Conservation (phyloP, 2,888 invertebrate species). For the Embidobia sp. region DNA sequence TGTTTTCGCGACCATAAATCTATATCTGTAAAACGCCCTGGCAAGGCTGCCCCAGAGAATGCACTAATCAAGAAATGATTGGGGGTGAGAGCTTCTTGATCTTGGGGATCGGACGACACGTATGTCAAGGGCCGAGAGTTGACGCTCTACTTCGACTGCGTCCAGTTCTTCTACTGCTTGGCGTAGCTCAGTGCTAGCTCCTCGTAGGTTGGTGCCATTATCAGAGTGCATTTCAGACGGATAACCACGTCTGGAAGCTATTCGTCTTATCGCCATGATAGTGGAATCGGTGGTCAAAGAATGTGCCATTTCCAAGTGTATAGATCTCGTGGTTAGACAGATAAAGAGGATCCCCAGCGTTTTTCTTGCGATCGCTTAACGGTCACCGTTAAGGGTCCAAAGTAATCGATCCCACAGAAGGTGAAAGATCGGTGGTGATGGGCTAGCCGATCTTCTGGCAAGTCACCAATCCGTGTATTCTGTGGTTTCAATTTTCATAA, state of each 20-base stretch:
- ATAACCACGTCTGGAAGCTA: constrained; percentile 11
- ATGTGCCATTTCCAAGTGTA: constrained; percentile 61
- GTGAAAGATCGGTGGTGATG: constrained; percentile 13
- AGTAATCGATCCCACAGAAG: neutral
- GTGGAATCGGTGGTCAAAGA: constrained; percentile 45
- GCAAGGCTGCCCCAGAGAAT: neutral
- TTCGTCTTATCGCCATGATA: constrained; percentile 54
- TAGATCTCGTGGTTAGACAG: constrained; percentile 60
- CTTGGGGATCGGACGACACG: constrained; percentile 66
- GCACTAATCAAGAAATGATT: constrained; percentile 64
- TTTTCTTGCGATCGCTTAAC: constrained; percentile 62
- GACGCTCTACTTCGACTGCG: neutral
- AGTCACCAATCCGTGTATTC: neutral
- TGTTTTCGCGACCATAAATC: neutral
- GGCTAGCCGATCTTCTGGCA: neutral
- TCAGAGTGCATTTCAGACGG: neutral
- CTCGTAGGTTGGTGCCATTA: constrained; percentile 4
- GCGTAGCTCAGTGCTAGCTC: constrained; percentile 47
- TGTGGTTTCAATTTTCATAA: neutral
- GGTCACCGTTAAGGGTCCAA: constrained; percentile 61
- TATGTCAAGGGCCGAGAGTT: constrained; percentile 68
- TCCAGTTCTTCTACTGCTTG: neutral
- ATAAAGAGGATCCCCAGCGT: constrained; percentile 65
- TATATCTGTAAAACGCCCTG: neutral
- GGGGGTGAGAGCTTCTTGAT: constrained; percentile 71